A percentile compares a stretch with the other conserved stretches of the same genome.
These are phyloP conservation scores for Atherinosoma microstoma DNA, from an alignment of 2,797 vertebrate species.

Conservation along the genomic window DNA sequence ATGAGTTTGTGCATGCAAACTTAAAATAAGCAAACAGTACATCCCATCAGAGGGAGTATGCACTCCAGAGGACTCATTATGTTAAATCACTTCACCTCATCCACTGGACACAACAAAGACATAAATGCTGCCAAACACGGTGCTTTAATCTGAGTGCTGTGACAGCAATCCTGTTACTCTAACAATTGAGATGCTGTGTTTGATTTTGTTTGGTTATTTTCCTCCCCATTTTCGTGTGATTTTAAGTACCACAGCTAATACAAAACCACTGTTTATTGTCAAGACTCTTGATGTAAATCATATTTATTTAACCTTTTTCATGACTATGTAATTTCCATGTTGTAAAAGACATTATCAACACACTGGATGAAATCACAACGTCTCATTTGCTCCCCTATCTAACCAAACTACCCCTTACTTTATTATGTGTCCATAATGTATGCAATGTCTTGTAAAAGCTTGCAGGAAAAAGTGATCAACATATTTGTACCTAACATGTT, in stretches of 20 bases:
- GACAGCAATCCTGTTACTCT: neutral
- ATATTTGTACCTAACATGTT: neutral
- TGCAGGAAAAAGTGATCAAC: neutral
- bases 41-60: neutral
- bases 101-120: constrained; percentile 7
- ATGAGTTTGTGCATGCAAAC: neutral
- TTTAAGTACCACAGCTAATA: neutral
- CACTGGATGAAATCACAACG: neutral
- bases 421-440: neutral
- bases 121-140: neutral
- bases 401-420: neutral
- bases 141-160: constrained; percentile 4
- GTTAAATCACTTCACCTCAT: constrained; percentile 35
- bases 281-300: neutral
- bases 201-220: neutral
- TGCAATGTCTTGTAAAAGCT: neutral
- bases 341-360: neutral
- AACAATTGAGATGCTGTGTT: neutral
- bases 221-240: neutral
- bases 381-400: neutral
- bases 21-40: neutral
- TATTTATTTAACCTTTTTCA: neutral
- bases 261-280: neutral
- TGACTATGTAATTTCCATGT: neutral
- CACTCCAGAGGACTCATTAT: constrained; percentile 27